Percentiles rank a stretch among this genome's conserved stretches.
phyloP scores from a whole-genome alignment of 2,888 invertebrate species.

The Zeuzera pyrina region DNA sequence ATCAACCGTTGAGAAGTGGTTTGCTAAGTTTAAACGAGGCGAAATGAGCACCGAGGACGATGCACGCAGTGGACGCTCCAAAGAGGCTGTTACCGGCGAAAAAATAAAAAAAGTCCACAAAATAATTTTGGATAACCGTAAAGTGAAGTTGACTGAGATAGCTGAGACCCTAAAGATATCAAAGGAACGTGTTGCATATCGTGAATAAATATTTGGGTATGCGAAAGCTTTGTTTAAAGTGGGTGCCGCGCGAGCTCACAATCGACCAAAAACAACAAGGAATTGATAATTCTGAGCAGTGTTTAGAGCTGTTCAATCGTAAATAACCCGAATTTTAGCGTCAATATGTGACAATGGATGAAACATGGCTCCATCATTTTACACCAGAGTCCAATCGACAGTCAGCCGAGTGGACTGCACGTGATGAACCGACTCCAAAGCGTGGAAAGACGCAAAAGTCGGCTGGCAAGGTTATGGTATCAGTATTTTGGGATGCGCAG shows the following conservation, averaged over 20 bases:
- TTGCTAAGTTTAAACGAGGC: constrained; percentile 4
- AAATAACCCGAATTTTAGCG: neutral
- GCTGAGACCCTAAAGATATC: constrained; percentile 7
- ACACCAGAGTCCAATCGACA: too few species aligned
- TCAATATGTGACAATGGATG: too few species aligned
- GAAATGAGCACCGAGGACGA: constrained; percentile 8
- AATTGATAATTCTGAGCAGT: neutral
- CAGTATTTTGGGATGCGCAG: too few species aligned
- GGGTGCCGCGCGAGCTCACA: neutral
- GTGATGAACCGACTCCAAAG: too few species aligned
- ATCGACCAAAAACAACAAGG: neutral
- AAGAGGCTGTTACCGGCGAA: constrained; percentile 5
- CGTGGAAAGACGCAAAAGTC: too few species aligned
- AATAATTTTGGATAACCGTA: constrained; percentile 2
- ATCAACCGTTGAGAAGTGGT: constrained; percentile 6
- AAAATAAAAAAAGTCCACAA: constrained; percentile 7
- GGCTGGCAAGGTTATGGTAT: too few species aligned
- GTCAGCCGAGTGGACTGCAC: too few species aligned
- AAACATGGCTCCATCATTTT: neutral
- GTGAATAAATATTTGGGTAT: neutral
- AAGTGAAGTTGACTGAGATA: constrained; percentile 9
- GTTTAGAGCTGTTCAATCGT: too few species aligned
- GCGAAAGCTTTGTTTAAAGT: too few species aligned
- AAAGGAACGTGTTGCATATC: constrained; percentile 2
- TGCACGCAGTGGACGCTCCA: constrained; percentile 8